Evolutionary conservation across 2,888 invertebrate genomes (phyloP).

Genomic region (Acanthococcus lagerstroemiae): DNA sequence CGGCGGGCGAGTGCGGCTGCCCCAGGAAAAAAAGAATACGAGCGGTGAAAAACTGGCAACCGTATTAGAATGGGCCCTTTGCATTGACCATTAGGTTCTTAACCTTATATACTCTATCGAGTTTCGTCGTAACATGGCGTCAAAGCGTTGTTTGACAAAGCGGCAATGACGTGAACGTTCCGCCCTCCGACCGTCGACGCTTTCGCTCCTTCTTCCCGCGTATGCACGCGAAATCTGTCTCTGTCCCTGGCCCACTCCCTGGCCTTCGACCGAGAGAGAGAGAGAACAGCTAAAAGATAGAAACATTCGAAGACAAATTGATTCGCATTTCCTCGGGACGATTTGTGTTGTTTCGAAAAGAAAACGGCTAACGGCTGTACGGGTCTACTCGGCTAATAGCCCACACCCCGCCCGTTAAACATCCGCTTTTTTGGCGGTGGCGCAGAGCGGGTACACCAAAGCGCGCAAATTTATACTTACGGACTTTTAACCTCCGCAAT

Average conservation of each 20-base stretch:
- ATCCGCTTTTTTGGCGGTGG: neutral
- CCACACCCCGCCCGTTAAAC: neutral
- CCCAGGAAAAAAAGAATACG: neutral
- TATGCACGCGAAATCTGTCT: too few species aligned
- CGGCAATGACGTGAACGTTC: slow-evolving; percentile 14
- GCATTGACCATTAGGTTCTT: slow-evolving; percentile 28
- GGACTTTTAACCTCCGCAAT: neutral
- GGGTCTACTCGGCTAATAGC: neutral
- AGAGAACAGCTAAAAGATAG: slow-evolving; percentile 6
- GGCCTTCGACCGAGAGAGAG: too few species aligned
- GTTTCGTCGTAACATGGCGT: neutral
- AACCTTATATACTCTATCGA: slow-evolving; percentile 11
- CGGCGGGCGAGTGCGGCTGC: neutral
- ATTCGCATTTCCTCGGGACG: slow-evolving; percentile 26
- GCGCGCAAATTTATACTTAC: neutral
- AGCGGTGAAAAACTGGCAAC: neutral
- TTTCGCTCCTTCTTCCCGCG: too few species aligned
- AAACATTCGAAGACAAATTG: slow-evolving; percentile 28
- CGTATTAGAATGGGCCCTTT: slow-evolving; percentile 12
- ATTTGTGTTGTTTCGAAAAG: slow-evolving; percentile 1
- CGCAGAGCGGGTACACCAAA: neutral
- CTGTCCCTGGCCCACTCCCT: too few species aligned
- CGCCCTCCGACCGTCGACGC: too few species aligned
- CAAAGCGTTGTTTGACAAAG: slow-evolving; percentile 14
- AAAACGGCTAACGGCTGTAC: too few species aligned